Conservation (phyloP, 2,113 vertebrate genomes). For the Myodes glareolus region DNA sequence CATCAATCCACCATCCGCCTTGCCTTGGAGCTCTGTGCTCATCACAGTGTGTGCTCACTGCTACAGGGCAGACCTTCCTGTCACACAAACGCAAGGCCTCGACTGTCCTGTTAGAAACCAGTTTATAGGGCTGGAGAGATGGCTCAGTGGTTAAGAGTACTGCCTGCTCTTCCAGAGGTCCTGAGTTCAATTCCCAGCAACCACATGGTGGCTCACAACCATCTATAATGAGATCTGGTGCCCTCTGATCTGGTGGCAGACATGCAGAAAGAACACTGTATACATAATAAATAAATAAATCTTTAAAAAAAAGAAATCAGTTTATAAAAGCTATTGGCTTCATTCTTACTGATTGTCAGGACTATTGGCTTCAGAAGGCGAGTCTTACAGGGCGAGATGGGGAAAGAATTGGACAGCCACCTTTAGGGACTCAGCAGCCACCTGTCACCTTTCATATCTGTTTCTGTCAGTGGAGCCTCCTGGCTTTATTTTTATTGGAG, state of each 20-base stretch:
- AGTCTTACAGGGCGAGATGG: not conserved
- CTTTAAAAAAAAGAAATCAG: no score
- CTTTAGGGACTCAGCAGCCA: not conserved
- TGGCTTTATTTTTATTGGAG: not conserved
- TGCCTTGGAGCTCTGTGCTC: not conserved
- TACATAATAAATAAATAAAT: no score
- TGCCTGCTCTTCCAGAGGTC: no score
- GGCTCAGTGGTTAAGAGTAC: no score
- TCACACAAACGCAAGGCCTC: not conserved
- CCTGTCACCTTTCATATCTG: not conserved
- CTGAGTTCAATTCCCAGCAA: no score
- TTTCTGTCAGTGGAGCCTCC: not conserved
- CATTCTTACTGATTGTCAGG: not conserved
- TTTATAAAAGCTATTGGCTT: constrained; percentile 28
- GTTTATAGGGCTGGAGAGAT: no score
- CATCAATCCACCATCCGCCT: not conserved
- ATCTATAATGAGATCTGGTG: no score
- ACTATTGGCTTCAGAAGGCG: not conserved
- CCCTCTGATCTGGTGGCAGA: no score
- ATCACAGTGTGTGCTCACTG: not conserved
- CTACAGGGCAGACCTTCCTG: not conserved
- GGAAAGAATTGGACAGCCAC: not conserved
- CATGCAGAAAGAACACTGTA: no score
- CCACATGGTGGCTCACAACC: no score
- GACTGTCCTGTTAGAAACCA: not conserved